Conservation (phyloP, 1,140 invertebrate genomes). For the Vanessa atalanta region DNA sequence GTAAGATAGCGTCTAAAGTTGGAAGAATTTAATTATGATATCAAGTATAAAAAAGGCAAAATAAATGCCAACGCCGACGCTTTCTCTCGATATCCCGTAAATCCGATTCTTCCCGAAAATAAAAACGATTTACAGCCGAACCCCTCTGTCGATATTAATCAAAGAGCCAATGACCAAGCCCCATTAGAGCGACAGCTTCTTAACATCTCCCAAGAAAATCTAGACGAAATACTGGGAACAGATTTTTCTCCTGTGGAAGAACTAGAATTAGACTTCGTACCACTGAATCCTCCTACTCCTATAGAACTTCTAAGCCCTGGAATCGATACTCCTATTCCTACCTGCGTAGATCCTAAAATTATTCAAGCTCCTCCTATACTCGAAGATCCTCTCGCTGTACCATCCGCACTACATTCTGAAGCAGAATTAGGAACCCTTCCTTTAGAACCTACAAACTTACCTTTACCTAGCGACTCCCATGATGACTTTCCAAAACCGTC, state of each 20-base stretch:
- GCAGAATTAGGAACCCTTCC: conserved; percentile 31
- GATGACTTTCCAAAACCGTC: no score
- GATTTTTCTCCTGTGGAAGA: background rate
- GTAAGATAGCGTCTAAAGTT: conserved; percentile 13
- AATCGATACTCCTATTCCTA: no score
- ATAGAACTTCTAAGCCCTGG: no score
- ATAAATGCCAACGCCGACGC: background rate
- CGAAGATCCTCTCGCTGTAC: no score
- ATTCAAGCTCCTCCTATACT: no score
- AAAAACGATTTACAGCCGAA: background rate
- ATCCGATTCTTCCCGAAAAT: background rate
- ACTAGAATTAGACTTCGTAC: no score
- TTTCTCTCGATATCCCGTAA: background rate
- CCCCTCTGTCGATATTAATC: no score
- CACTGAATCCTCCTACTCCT: no score
- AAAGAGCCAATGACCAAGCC: no score
- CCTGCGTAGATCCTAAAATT: no score
- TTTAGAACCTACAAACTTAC: conserved; percentile 11
- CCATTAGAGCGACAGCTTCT: no score
- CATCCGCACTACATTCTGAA: conserved; percentile 40
- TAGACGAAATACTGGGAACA: background rate
- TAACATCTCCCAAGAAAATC: no score
- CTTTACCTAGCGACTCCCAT: background rate
- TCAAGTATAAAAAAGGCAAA: conserved; percentile 17
- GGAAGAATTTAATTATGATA: background rate